Evolutionary conservation across 2,797 vertebrate genomes (phyloP).

Genomic region (Gallinago stenura): DNA sequence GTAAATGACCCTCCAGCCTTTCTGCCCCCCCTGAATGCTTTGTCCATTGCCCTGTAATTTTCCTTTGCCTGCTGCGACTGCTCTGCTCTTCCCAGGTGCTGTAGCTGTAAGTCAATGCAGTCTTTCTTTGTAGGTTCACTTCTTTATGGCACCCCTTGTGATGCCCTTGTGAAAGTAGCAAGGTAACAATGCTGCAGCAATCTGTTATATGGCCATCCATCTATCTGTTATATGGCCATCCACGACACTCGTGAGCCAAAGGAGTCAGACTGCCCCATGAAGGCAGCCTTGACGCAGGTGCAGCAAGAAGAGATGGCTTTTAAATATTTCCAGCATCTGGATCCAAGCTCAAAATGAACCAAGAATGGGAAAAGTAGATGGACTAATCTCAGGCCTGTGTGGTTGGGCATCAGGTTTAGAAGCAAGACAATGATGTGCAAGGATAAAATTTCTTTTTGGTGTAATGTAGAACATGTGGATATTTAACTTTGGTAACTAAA

Average conservation of each 20-base stretch:
- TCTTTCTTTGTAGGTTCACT: background rate
- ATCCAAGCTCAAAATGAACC: background rate
- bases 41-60: background rate
- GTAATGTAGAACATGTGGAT: background rate
- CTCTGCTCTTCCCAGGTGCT: background rate
- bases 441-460: background rate
- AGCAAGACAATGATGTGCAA: background rate
- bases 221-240: background rate
- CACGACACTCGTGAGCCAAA: background rate
- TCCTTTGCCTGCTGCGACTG: background rate
- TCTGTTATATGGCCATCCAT: background rate
- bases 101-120: background rate
- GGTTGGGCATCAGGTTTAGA: background rate
- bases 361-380: background rate
- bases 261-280: background rate
- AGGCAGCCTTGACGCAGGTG: background rate
- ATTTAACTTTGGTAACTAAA: background rate
- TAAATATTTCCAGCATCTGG: background rate
- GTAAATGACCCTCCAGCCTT: background rate
- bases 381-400: background rate
- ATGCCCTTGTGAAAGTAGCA: background rate
- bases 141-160: background rate
- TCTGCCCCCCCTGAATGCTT: background rate
- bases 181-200: background rate
- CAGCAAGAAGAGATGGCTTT: background rate